Evolutionary conservation across 64 coral and sea anemone genomes (phyloP), one percentile per base, ranked within the genome.

Genomic region (Pocillopora damicornis): DNA sequence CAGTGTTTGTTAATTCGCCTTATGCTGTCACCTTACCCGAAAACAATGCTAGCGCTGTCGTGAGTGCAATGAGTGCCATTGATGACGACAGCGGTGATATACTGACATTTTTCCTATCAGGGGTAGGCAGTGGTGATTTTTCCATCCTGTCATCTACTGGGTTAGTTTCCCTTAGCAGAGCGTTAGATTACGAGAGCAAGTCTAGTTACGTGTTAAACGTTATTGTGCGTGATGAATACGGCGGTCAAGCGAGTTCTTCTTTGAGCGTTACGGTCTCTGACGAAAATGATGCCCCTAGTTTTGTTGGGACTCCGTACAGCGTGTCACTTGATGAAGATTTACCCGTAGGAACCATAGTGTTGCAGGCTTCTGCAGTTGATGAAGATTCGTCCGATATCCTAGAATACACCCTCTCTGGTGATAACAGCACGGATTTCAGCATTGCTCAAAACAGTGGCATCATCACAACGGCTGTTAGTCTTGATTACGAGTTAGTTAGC

Each of bases 271-370:
- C 73, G 2, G 87, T 88, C 0, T 64, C 56, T 4, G 87, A 88
- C 37, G 73, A 63, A 35, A 88, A 88, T 23, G 87, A 88, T 25
- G 79, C 36, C 18, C 87, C 87, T 2, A 62, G 23, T 1, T 88
- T 88, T 42, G 66, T 75, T n/a, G 87, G 75, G 4, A 88, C 87
- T 11, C 87, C 75, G 22, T 88, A 88, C 87, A 79, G 75, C 14
- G 81, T 30, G 63, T 68, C 67, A 22, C 36, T 85, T 13, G 81
- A 45, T 85, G 81, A 85, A 58, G 81, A 85, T 68, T 61, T 85
- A 4, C 16, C 35, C 25, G 58, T 68, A n/a, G 81, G 81, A 20
- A 66, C 36, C 11, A 85, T 30, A 68, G 81, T 85, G 36, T 37
- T 85, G 35, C 61, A 73, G 6, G 35, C 17, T 13, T 85, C 81